A percentile compares a stretch with the other conserved stretches of the same genome.
Evolutionary conservation across 1,140 invertebrate species (phyloP).

Genomic region (Lucilia sericata): DNA sequence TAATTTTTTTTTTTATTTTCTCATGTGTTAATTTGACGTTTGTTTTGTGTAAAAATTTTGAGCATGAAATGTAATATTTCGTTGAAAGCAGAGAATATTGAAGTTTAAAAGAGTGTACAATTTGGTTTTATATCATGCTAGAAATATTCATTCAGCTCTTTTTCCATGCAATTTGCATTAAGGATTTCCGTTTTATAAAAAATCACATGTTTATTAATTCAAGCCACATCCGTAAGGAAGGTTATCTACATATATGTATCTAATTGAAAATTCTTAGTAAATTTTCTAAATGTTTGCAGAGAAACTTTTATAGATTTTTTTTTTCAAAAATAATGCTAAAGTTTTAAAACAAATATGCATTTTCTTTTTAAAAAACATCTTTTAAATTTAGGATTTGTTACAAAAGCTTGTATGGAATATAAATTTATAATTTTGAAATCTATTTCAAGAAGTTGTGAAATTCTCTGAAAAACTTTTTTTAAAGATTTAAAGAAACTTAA

Average conservation of each 20-base stretch:
- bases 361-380: no score
- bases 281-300: background rate
- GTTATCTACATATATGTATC: background rate
- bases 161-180: background rate
- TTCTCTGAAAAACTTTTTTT: no score
- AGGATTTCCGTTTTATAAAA: background rate
- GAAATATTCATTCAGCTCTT: background rate
- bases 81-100: background rate
- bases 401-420: no score
- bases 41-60: background rate
- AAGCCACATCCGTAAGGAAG: no score
- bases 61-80: background rate
- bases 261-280: background rate
- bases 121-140: background rate
- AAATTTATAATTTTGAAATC: no score
- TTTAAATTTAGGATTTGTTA: no score
- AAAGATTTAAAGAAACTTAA: no score
- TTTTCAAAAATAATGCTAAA: background rate
- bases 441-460: no score
- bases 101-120: background rate
- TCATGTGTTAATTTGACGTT: conserved; percentile 2
- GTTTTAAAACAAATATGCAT: background rate
- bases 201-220: background rate
- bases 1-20: background rate
- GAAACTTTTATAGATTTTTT: background rate